Evolutionary conservation across 2,113 vertebrate species (phyloP), one percentile per base, ranked within the genome.

Genomic region (Thunnus maccoyii): DNA sequence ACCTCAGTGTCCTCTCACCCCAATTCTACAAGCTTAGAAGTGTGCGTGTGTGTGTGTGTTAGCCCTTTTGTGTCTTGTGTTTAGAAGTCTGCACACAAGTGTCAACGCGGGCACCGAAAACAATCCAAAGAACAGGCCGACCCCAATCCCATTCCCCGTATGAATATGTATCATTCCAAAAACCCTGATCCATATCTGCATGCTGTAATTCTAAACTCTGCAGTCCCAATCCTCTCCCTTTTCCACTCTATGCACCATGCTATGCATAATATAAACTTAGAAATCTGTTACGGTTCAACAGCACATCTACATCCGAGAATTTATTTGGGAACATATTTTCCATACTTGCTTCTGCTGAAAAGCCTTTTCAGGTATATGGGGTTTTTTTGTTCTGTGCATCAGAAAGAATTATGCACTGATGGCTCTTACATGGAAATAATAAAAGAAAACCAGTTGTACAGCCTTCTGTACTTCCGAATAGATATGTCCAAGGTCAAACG

Each of bases 131-230:
- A 89, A 90, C 85, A 85, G 72, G 83, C 79, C 78, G 82, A 92
- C 88, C 91, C 79, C 91, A 92, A 93, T 94, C 91, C 91, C 71
- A 86, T 85, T 76, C 84, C 93, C 87, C 85, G 9, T 66, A 91
- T 94, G 91, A 93, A 91, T 93, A 94, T 90, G 86, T 88, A 94
- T 91, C 84, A 82, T 82, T 86, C 76, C 87, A 82, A 81, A 93
- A 92, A 88, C 79, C 64, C 80, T 80, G 93, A 92, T 94, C 88
- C 92, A 84, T 92, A 94, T 94, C 89, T 88, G 78, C 83, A 83
- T 50, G 66, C 68, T 86, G 65, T 81, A 77, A 89, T 82, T 91
- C 85, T 81, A 78, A 91, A 89, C 78, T 76, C 86, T 76, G 68
- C 73, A 36, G 56, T 54, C 50, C 71, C 52, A 63, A 57, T 56